Evolutionary conservation across 2,888 invertebrate genomes (phyloP).

Genomic region (Neoscelio sp.): DNA sequence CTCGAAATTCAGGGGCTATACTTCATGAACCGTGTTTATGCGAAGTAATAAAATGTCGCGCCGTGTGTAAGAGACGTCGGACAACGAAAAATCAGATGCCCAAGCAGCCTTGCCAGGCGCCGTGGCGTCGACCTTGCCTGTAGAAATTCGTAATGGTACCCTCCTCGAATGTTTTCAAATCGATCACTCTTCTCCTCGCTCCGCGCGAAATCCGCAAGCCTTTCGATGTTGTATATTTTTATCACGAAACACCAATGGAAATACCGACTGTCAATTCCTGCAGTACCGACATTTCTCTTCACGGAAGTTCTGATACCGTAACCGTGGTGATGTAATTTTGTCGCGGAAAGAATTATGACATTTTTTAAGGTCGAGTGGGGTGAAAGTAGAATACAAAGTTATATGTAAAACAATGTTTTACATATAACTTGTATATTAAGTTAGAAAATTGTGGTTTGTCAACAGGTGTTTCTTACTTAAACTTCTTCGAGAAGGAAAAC

Average conservation of each 20-base stretch:
- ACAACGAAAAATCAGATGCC: slow-evolving; percentile 71
- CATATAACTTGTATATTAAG: too few relatives aligned
- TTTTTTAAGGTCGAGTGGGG: too few relatives aligned
- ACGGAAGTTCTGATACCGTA: too few relatives aligned
- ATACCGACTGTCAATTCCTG: background rate
- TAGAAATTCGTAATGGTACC: slow-evolving; percentile 73
- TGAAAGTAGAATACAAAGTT: background rate
- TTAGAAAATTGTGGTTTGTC: too few relatives aligned
- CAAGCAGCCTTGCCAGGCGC: slow-evolving; percentile 79
- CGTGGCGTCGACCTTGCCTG: slow-evolving; percentile 80
- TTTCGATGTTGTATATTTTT: slow-evolving; percentile 24
- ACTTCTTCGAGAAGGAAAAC: too few relatives aligned
- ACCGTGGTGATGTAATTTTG: too few relatives aligned
- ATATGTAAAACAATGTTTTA: too few relatives aligned
- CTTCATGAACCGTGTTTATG: slow-evolving; percentile 50
- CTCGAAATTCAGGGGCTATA: slow-evolving; percentile 20
- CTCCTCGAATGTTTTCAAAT: slow-evolving; percentile 59
- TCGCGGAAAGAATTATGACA: too few relatives aligned
- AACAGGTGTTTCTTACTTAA: too few relatives aligned
- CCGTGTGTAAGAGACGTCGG: slow-evolving; percentile 49
- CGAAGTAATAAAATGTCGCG: slow-evolving; percentile 61
- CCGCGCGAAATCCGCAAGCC: background rate
- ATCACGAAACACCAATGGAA: slow-evolving; percentile 27
- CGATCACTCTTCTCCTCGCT: slow-evolving; percentile 37
- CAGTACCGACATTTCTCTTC: slow-evolving; percentile 14